Conservation (phyloP, 2,797 vertebrate species). For the Ctenopoma multispine region DNA sequence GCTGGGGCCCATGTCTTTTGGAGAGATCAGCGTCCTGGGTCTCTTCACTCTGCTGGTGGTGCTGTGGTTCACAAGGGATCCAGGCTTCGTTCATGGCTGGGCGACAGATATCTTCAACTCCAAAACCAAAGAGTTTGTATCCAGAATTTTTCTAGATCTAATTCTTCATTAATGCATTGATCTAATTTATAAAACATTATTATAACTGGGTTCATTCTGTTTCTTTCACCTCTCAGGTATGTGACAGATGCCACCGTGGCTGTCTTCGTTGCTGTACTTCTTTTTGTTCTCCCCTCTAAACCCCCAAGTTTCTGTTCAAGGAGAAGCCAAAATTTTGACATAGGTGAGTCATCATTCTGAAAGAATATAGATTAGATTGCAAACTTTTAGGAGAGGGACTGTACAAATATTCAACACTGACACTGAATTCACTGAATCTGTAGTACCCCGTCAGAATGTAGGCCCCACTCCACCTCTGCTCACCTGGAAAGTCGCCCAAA, state of each 20-base stretch:
- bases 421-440: constrained; percentile 27
- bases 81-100: constrained; percentile 94
- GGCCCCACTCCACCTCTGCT: constrained; percentile 84
- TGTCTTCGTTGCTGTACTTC: constrained; percentile 87
- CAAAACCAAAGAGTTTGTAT: constrained; percentile 84
- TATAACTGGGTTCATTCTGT: not conserved
- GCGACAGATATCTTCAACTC: constrained; percentile 86
- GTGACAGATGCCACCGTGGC: constrained; percentile 92
- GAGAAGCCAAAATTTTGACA: constrained; percentile 72
- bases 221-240: constrained; percentile 81
- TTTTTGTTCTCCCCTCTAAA: constrained; percentile 92
- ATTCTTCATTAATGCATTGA: not conserved
- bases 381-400: constrained; percentile 1
- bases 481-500: constrained; percentile 91
- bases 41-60: constrained; percentile 90
- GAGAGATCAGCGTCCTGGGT: constrained; percentile 89
- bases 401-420: constrained; percentile 2
- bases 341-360: constrained; percentile 79
- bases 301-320: constrained; percentile 83
- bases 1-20: constrained; percentile 90
- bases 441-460: constrained; percentile 64
- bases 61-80: constrained; percentile 94
- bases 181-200: not conserved
- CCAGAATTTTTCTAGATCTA: not conserved
- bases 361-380: no score